Conservation (phyloP, 2,797 vertebrate species). For the Parauchenoglanis ngamensis region DNA sequence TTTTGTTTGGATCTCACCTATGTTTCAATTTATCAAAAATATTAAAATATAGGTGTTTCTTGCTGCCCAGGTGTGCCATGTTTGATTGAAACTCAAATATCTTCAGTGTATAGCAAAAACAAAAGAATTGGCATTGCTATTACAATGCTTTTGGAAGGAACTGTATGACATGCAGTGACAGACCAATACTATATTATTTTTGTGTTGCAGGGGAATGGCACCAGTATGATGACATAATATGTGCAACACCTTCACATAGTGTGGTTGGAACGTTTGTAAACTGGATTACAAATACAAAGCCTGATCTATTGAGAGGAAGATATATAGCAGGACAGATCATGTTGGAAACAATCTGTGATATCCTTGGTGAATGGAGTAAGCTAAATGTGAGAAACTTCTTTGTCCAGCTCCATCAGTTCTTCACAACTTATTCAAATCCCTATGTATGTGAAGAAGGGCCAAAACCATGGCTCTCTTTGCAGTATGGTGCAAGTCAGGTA, state of each 20-base stretch:
- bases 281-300: accelerated
- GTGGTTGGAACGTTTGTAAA: accelerated
- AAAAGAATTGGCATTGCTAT: no score
- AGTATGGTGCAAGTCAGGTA: constrained; percentile 61
- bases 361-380: constrained; percentile 74
- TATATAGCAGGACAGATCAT: constrained; percentile 76
- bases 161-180: no score
- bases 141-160: no score
- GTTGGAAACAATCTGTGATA: constrained; percentile 80
- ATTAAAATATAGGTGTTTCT: no score
- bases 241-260: constrained; percentile 44
- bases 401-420: constrained; percentile 79
- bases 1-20: no score
- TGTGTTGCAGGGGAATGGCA: constrained; percentile 82
- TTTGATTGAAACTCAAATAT: no score
- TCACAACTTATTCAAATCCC: constrained; percentile 56
- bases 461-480: constrained; percentile 61
- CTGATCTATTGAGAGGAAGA: constrained; percentile 67
- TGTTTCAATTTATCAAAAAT: no score
- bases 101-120: no score
- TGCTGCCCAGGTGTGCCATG: no score
- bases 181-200: neutral
- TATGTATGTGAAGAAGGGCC: constrained; percentile 55
- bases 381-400: constrained; percentile 77
- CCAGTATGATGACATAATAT: constrained; percentile 93